These are phyloP conservation scores for Bergia puertoricense DNA, from an alignment of 92 coral and sea anemone species.

Conservation along the genomic window DNA sequence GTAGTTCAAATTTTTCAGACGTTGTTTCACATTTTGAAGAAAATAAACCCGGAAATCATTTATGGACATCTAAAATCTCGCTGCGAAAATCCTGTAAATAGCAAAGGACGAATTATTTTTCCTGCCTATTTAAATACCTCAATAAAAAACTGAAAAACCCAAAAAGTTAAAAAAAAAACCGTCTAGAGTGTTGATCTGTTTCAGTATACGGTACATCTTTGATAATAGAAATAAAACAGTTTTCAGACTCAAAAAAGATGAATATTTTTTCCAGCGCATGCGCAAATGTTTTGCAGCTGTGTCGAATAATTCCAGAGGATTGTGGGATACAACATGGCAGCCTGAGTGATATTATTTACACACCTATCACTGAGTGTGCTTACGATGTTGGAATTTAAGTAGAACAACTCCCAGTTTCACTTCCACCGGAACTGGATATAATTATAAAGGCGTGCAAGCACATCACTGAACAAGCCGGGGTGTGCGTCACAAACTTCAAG, in stretches of 20 bases:
- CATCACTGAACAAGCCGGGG: constrained; percentile 8
- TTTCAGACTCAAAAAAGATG: not conserved
- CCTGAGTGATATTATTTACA: not conserved
- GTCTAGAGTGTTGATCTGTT: no score
- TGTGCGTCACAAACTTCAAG: constrained; percentile 14
- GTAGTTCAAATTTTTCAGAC: no score
- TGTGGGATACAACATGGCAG: constrained; percentile 20
- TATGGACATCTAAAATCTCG: no score
- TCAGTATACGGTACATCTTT: no score
- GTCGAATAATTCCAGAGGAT: not conserved
- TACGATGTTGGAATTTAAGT: not conserved
- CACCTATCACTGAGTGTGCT: not conserved
- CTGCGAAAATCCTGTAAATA: no score
- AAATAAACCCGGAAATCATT: no score
- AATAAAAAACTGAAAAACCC: no score
- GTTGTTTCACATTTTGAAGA: no score
- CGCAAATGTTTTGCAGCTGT: not conserved
- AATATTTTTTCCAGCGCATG: not conserved
- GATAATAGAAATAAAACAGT: no score
- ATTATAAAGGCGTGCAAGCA: constrained; percentile 15
- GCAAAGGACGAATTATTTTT: no score
- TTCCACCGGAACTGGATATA: not conserved
- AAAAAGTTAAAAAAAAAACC: no score
- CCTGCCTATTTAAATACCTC: no score
- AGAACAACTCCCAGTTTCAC: constrained; percentile 25